Evolutionary conservation across 2,113 vertebrate genomes (phyloP), one percentile per base, ranked within the genome.

Genomic region (Melanostigma gelatinosum): DNA sequence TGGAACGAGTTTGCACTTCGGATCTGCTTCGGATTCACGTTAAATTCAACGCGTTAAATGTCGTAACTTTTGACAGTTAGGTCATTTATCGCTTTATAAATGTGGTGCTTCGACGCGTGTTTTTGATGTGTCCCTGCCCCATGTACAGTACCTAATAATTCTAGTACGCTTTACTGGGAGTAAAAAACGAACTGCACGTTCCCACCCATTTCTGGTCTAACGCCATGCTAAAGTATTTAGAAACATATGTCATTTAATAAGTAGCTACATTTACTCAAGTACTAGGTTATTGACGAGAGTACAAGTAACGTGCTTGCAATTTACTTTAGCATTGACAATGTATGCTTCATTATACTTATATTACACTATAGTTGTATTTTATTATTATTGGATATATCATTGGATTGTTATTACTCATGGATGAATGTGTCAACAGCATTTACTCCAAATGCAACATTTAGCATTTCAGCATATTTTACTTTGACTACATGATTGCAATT

Each of bases 1-100:
- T 71, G 60, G 66, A 67, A 36, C 22, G 85, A 69, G 71, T 77
- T 81, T 74, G 54, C 13, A 24, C 18, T 1, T 77, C 82, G 80
- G 83, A 42, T 82, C 80, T 6, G 55, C 18, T 1, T 77, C 82
- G 80, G 83, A 42, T 81, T 82, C 8, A 60, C 89, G 24, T 24
- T 24, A 24, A 24, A 24, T 24, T 22, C 48, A 52, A 22, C 48
- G 48, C 6, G 44, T 42, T 10, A 42, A 42, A 42, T 42, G 8
- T 42, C 11, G 40, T 11, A 3, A 9, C 8, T 40, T 42, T 42
- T 42, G 10, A 42, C 40, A 11, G 1, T 42, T 42, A 42, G 38
- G 38, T 40, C 4, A 32, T 32, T 50, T 6, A 50, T 20, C 18
- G 8, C 50, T 52, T 22, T 52, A 1, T 50, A 8, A 24, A 60